A percentile compares a stretch with the other conserved stretches of the same genome.
These are phyloP conservation scores for Platyura marginata DNA, from an alignment of 1,140 invertebrate genomes.

Conservation along the genomic window DNA sequence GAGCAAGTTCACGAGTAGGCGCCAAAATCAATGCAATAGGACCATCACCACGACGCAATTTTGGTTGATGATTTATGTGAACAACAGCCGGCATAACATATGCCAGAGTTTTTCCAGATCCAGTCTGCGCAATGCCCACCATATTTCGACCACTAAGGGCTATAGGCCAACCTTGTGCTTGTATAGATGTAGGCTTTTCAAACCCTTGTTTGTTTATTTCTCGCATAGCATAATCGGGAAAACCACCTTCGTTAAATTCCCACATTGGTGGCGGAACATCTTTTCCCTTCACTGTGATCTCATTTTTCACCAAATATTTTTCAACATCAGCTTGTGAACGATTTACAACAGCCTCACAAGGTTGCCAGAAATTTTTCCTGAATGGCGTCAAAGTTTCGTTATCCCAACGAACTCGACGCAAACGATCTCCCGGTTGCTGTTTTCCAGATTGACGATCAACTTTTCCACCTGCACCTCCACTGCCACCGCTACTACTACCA, in stretches of 20 bases:
- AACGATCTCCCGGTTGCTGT: slow-evolving; percentile 43
- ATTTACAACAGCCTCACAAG: slow-evolving; percentile 51
- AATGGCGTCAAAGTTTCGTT: slow-evolving; percentile 60
- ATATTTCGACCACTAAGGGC: slow-evolving; percentile 81
- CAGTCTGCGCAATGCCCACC: slow-evolving; percentile 93
- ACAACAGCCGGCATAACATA: slow-evolving; percentile 73
- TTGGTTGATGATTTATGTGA: slow-evolving; percentile 82
- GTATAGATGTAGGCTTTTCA: slow-evolving; percentile 72
- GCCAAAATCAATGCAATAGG: slow-evolving; percentile 83
- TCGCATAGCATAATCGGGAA: slow-evolving; percentile 63
- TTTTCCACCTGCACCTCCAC: slow-evolving; percentile 31
- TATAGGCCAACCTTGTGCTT: slow-evolving; percentile 84
- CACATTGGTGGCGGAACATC: slow-evolving; percentile 65
- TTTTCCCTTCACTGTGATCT: slow-evolving; percentile 66
- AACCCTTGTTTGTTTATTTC: slow-evolving; percentile 68
- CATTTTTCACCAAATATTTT: slow-evolving; percentile 49
- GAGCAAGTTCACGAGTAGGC: slow-evolving; percentile 88
- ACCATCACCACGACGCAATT: slow-evolving; percentile 66
- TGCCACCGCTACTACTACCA: slow-evolving; percentile 28
- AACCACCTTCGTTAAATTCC: slow-evolving; percentile 63
- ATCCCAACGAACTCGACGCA: slow-evolving; percentile 73
- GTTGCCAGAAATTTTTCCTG: slow-evolving; percentile 85
- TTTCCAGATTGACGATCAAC: slow-evolving; percentile 7
- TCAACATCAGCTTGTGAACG: slow-evolving; percentile 51
- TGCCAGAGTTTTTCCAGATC: slow-evolving; percentile 80